Conservation (phyloP, 2,888 invertebrate genomes). For the Gerris lacustris region DNA sequence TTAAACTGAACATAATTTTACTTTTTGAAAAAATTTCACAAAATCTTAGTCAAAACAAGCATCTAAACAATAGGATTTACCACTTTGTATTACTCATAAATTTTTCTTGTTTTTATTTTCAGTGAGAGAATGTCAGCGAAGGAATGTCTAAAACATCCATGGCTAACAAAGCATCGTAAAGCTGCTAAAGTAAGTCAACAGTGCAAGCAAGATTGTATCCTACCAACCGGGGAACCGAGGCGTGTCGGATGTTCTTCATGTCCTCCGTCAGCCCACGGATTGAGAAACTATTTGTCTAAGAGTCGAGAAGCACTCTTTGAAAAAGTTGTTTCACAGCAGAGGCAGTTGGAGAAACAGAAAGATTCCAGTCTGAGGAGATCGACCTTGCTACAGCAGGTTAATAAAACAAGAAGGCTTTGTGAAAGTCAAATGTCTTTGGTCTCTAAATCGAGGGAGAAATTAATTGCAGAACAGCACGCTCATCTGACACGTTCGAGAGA, state of each 20-base stretch:
- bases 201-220: background rate
- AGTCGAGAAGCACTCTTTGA: constrained; percentile 43
- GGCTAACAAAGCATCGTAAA: constrained; percentile 38
- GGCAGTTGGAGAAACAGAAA: constrained; percentile 22
- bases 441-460: constrained; percentile 36
- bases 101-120: constrained; percentile 17
- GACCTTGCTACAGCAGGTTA: constrained; percentile 33
- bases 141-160: constrained; percentile 47
- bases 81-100: too few relatives aligned
- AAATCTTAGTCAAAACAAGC: too few relatives aligned
- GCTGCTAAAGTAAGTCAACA: constrained; percentile 7
- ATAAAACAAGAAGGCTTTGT: constrained; percentile 35
- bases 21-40: too few relatives aligned
- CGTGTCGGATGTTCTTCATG: constrained; percentile 30
- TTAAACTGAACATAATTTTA: too few relatives aligned
- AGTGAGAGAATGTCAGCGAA: constrained; percentile 47
- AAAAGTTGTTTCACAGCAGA: constrained; percentile 36
- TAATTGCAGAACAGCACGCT: constrained; percentile 29
- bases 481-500: constrained; percentile 38
- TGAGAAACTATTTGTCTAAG: constrained; percentile 41
- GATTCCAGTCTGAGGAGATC: constrained; percentile 25
- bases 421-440: constrained; percentile 41
- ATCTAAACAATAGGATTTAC: too few relatives aligned
- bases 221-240: constrained; percentile 2
- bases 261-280: constrained; percentile 32